These are phyloP conservation scores for Benthosema pterotum DNA, from an alignment of 2,797 vertebrate genomes.

Conservation along the genomic window DNA sequence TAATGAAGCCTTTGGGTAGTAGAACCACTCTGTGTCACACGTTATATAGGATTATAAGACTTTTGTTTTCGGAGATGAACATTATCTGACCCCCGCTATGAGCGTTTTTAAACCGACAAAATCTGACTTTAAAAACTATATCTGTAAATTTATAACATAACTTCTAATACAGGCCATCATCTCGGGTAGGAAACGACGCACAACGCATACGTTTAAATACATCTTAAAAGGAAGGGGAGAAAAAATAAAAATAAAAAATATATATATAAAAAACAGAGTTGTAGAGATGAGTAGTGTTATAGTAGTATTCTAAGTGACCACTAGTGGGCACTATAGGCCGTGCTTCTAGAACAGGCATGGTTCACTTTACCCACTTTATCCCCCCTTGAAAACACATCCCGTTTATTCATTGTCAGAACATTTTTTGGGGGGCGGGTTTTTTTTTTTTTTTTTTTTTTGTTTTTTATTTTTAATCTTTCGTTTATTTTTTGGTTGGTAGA, in stretches of 20 bases:
- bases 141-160: slow-evolving; percentile 86
- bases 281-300: slow-evolving; percentile 85
- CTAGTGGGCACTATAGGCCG: slow-evolving; percentile 69
- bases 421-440: slow-evolving; percentile 45
- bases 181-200: slow-evolving; percentile 71
- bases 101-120: slow-evolving; percentile 75
- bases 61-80: slow-evolving; percentile 47
- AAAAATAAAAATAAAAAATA: slow-evolving; percentile 46
- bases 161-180: slow-evolving; percentile 75
- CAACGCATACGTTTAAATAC: slow-evolving; percentile 71
- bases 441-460: slow-evolving; percentile 39
- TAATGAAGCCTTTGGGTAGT: slow-evolving; percentile 61
- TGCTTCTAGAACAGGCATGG: slow-evolving; percentile 64
- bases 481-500: slow-evolving; percentile 57
- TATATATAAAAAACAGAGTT: slow-evolving; percentile 64
- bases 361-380: slow-evolving; percentile 53
- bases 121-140: slow-evolving; percentile 71
- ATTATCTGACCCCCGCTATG: slow-evolving; percentile 62
- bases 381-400: slow-evolving; percentile 46
- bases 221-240: slow-evolving; percentile 6
- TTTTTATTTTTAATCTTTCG: slow-evolving; percentile 37
- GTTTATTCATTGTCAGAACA: slow-evolving; percentile 53
- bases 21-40: slow-evolving; percentile 48
- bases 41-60: slow-evolving; percentile 36
- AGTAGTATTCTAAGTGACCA: slow-evolving; percentile 68